Conservation (phyloP, 2,888 invertebrate genomes). For the Sarcophaga rosellei region DNA sequence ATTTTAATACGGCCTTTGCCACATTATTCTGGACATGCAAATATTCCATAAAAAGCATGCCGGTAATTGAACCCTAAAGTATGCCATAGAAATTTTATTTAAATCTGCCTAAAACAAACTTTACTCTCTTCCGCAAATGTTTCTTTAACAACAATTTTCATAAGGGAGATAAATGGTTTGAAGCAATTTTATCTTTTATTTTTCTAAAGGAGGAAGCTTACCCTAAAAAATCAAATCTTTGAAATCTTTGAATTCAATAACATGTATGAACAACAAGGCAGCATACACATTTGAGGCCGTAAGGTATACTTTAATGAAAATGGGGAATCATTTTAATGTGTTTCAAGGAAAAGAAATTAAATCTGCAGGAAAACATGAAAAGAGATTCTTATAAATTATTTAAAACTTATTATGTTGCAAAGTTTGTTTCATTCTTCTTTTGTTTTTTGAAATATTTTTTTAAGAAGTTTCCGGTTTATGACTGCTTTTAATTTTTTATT, state of each 20-base stretch:
- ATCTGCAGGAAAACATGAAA: neutral
- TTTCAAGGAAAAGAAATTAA: neutral
- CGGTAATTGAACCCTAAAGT: too few relatives aligned
- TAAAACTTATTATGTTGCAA: neutral
- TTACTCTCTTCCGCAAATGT: neutral
- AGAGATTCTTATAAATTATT: neutral
- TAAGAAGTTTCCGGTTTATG: too few relatives aligned
- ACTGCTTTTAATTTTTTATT: too few relatives aligned
- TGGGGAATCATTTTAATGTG: neutral
- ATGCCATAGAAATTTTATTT: too few relatives aligned
- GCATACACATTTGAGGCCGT: neutral
- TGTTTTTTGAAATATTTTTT: too few relatives aligned
- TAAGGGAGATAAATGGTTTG: neutral
- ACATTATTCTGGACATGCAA: too few relatives aligned
- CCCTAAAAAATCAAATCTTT: too few relatives aligned
- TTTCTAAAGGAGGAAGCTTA: neutral
- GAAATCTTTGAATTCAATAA: constrained; percentile 36
- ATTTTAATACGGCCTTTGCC: too few relatives aligned
- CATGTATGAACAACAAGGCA: neutral
- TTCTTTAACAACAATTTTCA: too few relatives aligned
- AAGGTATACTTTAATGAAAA: constrained; percentile 21
- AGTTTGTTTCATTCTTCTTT: too few relatives aligned
- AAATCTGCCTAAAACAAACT: neutral
- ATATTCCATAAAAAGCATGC: too few relatives aligned
- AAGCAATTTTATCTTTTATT: constrained; percentile 2